These are phyloP conservation scores for Prunella himalayana DNA, from an alignment of 2,113 vertebrate species.

Conservation along the genomic window DNA sequence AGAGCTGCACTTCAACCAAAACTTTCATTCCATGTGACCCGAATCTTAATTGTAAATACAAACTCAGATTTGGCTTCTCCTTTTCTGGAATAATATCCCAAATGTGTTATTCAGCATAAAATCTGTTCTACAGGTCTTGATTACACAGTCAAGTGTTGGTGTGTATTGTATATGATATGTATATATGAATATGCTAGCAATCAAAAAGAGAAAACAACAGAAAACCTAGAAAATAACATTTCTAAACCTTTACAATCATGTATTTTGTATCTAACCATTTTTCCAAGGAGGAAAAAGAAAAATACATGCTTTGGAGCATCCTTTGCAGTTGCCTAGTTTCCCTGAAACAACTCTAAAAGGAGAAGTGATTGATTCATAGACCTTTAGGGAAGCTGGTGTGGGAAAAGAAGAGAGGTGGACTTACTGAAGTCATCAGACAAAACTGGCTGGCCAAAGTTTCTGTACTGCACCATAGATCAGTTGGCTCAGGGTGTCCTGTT, in stretches of 20 bases:
- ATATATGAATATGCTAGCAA: background rate
- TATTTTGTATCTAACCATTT: background rate
- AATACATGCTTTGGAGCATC: background rate
- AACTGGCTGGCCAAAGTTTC: background rate
- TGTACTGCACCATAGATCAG: background rate
- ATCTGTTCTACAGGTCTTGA: background rate
- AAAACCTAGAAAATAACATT: background rate
- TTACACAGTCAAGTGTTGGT: background rate
- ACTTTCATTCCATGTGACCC: background rate
- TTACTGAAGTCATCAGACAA: background rate
- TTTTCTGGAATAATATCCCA: background rate
- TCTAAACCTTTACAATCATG: fast-evolving
- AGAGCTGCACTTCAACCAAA: background rate
- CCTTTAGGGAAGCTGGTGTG: background rate
- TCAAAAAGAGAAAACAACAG: background rate
- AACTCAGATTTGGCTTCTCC: background rate
- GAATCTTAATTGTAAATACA: background rate
- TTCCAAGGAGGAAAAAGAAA: background rate
- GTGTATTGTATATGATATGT: background rate
- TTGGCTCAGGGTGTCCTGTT: background rate
- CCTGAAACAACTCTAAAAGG: background rate
- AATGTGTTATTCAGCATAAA: background rate
- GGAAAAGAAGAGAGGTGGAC: background rate
- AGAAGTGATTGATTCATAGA: background rate
- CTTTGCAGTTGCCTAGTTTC: background rate